A percentile compares a stretch with the other conserved stretches of the same genome.
Conservation (phyloP, 2,797 vertebrate species). For the Cryptoprocta ferox region DNA sequence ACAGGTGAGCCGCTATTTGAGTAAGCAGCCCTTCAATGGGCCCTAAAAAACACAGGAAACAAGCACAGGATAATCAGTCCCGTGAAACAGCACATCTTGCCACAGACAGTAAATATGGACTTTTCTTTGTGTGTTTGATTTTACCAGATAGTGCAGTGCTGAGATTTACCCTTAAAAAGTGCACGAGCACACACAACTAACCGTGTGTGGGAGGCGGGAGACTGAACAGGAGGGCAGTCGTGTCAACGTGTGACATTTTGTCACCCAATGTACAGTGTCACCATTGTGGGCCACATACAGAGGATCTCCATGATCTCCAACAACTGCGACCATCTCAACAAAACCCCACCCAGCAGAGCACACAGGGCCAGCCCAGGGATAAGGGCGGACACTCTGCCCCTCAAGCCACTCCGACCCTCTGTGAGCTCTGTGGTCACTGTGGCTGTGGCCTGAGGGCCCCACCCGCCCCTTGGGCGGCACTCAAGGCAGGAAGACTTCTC, state of each 20-base stretch:
- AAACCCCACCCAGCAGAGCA: not conserved
- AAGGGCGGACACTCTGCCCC: not conserved
- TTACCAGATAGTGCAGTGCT: not conserved
- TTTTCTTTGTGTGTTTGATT: not conserved
- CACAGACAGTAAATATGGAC: not conserved
- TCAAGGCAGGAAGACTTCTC: not conserved
- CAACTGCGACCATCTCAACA: no score
- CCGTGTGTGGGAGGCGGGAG: accelerated
- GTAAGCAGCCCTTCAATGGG: not conserved
- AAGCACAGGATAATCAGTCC: accelerated
- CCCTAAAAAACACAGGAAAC: not conserved
- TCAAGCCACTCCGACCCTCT: not conserved
- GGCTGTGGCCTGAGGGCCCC: not conserved
- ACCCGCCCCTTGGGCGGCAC: not conserved
- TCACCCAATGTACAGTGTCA: accelerated
- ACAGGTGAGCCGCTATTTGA: accelerated
- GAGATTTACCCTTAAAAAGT: not conserved
- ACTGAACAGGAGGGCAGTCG: accelerated
- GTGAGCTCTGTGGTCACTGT: not conserved
- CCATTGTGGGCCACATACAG: accelerated
- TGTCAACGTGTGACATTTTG: not conserved
- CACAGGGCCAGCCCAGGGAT: not conserved
- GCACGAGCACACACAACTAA: not conserved
- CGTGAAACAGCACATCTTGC: accelerated
- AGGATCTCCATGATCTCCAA: not conserved